Evolutionary conservation across 2,888 invertebrate genomes (phyloP).

Genomic region (Odontocerum albicorne): DNA sequence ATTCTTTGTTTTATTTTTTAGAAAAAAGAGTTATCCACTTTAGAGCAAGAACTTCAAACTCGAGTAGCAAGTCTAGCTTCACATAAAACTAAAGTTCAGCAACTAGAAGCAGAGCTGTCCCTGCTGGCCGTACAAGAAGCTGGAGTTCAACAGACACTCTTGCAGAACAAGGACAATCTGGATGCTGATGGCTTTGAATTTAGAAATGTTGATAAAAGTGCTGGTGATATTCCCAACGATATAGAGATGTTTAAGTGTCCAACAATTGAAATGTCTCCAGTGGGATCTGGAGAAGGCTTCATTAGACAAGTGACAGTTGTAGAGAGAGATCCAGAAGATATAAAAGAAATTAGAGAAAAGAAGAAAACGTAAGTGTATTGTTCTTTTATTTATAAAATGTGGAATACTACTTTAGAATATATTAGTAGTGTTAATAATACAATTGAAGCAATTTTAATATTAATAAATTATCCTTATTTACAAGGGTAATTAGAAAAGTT

Average conservation of each 20-base stretch:
- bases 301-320: constrained; percentile 20
- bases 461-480: too few species aligned
- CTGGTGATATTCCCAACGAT: neutral
- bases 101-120: constrained; percentile 69
- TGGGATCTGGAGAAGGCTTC: neutral
- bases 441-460: too few species aligned
- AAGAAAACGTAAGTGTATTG: constrained; percentile 29
- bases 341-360: constrained; percentile 29
- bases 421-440: neutral
- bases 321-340: constrained; percentile 26
- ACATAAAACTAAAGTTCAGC: constrained; percentile 67
- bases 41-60: constrained; percentile 69
- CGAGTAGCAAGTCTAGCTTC: constrained; percentile 64
- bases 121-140: constrained; percentile 66
- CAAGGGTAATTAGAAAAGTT: too few species aligned
- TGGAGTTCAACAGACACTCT: constrained; percentile 49
- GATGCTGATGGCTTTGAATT: too few species aligned
- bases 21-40: constrained; percentile 71
- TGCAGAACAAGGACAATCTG: constrained; percentile 24
- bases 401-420: constrained; percentile 45
- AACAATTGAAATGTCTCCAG: too few species aligned
- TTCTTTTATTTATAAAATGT: neutral
- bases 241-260: neutral
- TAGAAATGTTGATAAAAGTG: constrained; percentile 8
- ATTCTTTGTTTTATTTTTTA: too few species aligned